Evolutionary conservation across 2,113 vertebrate genomes (phyloP).

Genomic region (Ciconia stormi): DNA sequence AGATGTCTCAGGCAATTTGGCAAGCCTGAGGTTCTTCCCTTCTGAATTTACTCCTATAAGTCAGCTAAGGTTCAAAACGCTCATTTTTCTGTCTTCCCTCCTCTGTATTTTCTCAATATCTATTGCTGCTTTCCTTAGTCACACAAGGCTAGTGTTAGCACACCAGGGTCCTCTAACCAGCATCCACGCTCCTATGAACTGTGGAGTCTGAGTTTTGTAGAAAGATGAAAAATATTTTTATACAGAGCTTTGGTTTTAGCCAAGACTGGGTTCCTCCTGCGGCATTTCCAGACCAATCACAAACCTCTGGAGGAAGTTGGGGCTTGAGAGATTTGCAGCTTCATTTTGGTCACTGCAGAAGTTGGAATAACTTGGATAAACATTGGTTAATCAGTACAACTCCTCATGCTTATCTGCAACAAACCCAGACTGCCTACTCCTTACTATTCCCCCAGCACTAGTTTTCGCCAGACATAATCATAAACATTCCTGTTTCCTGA

Average conservation of each 20-base stretch:
- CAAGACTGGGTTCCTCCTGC: not conserved
- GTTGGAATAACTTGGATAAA: constrained; percentile 42
- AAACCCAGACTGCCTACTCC: constrained; percentile 3
- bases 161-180: not conserved
- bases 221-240: not conserved
- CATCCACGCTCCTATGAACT: not conserved
- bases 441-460: not conserved
- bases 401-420: constrained; percentile 20
- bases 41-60: constrained; percentile 11
- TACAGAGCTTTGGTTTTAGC: not conserved
- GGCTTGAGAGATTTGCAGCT: constrained; percentile 7
- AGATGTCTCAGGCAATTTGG: constrained; percentile 18
- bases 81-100: not conserved
- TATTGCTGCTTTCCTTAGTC: not conserved
- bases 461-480: constrained; percentile 30
- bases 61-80: constrained; percentile 44
- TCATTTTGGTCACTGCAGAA: not conserved
- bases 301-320: not conserved
- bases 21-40: not conserved
- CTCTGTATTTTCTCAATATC: not conserved
- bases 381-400: not conserved
- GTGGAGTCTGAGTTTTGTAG: not conserved
- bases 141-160: not conserved
- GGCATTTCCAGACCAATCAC: not conserved
- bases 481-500: constrained; percentile 30